Evolutionary conservation across 2,797 vertebrate genomes (phyloP).

Genomic region (Enteromius argenteus): DNA sequence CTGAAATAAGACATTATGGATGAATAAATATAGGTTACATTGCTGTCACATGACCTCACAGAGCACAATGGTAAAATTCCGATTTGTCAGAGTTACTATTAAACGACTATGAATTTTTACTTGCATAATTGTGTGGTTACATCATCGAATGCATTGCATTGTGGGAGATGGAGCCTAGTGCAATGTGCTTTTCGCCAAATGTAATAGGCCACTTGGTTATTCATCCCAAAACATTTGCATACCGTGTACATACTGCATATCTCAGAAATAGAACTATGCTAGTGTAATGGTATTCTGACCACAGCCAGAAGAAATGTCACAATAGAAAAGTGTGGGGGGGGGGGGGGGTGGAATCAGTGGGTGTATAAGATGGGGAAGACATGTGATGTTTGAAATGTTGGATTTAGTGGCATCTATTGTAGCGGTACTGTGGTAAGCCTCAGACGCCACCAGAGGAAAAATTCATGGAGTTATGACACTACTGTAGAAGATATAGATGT

Average conservation of each 20-base stretch:
- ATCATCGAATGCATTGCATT: not conserved
- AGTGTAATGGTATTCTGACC: not conserved
- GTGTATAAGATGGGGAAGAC: constrained; percentile 5
- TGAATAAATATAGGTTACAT: not conserved
- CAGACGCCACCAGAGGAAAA: constrained; percentile 39
- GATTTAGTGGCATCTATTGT: constrained; percentile 48
- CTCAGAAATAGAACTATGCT: not conserved
- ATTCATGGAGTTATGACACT: constrained; percentile 48
- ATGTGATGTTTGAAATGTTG: constrained; percentile 13
- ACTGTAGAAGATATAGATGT: constrained; percentile 42
- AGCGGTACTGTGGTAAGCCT: constrained; percentile 23
- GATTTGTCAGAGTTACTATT: constrained; percentile 1
- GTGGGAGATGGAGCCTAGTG: not conserved
- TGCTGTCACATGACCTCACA: not conserved
- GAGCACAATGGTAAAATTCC: not conserved
- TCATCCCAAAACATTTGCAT: not conserved
- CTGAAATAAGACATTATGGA: not conserved
- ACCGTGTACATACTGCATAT: not conserved
- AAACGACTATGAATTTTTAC: not conserved
- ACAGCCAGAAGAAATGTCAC: constrained; percentile 7
- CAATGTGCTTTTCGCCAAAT: not conserved
- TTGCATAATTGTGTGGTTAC: not conserved
- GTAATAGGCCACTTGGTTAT: not conserved
- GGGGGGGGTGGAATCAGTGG: not conserved
- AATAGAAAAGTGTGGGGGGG: not conserved